These are phyloP conservation scores for Anticlea derivata DNA, from an alignment of 2,888 invertebrate genomes.

Conservation along the genomic window DNA sequence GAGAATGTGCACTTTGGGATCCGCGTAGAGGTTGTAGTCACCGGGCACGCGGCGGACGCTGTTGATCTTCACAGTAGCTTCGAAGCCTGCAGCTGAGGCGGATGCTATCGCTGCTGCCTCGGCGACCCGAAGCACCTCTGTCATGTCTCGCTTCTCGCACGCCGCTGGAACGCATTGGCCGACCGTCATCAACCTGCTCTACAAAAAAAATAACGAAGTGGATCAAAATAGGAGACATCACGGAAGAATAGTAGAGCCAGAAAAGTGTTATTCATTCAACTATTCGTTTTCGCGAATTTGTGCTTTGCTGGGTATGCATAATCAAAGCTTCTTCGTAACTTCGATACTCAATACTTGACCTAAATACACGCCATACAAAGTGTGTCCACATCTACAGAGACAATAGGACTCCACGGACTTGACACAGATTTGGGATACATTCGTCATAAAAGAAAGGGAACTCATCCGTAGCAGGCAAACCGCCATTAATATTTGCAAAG, in stretches of 20 bases:
- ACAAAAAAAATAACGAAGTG: constrained; percentile 34
- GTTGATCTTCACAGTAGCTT: constrained; percentile 76
- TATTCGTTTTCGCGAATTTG: too few species aligned
- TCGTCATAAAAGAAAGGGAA: constrained; percentile 11
- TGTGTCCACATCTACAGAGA: constrained; percentile 7
- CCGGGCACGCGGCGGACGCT: constrained; percentile 88
- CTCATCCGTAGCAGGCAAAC: constrained; percentile 9
- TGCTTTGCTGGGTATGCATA: too few species aligned
- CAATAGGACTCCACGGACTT: constrained; percentile 2
- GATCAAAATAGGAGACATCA: constrained; percentile 1
- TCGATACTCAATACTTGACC: constrained; percentile 4
- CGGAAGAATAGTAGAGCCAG: neutral
- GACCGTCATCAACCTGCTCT: constrained; percentile 87
- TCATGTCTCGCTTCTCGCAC: constrained; percentile 84
- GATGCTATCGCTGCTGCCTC: constrained; percentile 62
- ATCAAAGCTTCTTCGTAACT: too few species aligned
- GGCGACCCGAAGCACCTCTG: constrained; percentile 60
- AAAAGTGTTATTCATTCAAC: too few species aligned
- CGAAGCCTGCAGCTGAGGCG: constrained; percentile 60
- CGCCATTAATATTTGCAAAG: constrained; percentile 21
- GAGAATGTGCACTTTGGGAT: constrained; percentile 87
- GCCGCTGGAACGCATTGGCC: constrained; percentile 90
- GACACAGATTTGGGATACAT: constrained; percentile 3
- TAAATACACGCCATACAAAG: neutral
- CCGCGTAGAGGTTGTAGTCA: constrained; percentile 84